phyloP scores from a whole-genome alignment of 1,140 invertebrate species.

The Danaus melanippus region DNA sequence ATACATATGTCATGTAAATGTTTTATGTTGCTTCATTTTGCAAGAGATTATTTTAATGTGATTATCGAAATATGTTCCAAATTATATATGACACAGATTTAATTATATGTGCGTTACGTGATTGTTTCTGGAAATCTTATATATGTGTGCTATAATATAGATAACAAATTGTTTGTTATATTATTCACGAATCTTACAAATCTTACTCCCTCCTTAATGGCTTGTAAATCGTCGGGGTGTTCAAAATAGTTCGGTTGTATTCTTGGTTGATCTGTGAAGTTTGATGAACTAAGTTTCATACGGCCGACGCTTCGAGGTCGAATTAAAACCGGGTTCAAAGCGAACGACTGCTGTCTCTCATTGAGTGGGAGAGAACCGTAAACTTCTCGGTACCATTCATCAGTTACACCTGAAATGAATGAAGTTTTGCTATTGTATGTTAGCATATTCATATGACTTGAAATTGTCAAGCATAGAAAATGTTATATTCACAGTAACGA shows the following conservation, averaged over 20 bases:
- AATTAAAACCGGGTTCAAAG: conserved; percentile 80
- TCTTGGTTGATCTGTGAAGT: conserved; percentile 82
- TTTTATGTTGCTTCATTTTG: too few relatives aligned
- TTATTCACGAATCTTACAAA: conserved; percentile 65
- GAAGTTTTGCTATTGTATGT: conserved; percentile 4
- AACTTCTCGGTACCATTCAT: conserved; percentile 75
- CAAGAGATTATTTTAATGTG: too few relatives aligned
- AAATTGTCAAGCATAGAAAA: too few relatives aligned
- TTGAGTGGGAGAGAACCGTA: conserved; percentile 65
- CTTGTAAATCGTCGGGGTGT: conserved; percentile 76
- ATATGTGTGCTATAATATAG: background rate
- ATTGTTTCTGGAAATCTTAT: too few relatives aligned
- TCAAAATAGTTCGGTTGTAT: conserved; percentile 86
- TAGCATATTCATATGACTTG: too few relatives aligned
- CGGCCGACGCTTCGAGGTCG: conserved; percentile 83
- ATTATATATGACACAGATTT: too few relatives aligned
- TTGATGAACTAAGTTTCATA: conserved; percentile 75
- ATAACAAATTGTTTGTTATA: background rate
- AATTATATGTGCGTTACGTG: too few relatives aligned
- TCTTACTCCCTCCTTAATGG: conserved; percentile 82
- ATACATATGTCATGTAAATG: too few relatives aligned
- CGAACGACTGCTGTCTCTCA: conserved; percentile 70
- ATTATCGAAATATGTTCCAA: too few relatives aligned
- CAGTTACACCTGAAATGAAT: conserved; percentile 70
- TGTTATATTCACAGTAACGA: too few relatives aligned